Evolutionary conservation across 2,888 invertebrate genomes (phyloP).

Genomic region (Macrophya annulata): DNA sequence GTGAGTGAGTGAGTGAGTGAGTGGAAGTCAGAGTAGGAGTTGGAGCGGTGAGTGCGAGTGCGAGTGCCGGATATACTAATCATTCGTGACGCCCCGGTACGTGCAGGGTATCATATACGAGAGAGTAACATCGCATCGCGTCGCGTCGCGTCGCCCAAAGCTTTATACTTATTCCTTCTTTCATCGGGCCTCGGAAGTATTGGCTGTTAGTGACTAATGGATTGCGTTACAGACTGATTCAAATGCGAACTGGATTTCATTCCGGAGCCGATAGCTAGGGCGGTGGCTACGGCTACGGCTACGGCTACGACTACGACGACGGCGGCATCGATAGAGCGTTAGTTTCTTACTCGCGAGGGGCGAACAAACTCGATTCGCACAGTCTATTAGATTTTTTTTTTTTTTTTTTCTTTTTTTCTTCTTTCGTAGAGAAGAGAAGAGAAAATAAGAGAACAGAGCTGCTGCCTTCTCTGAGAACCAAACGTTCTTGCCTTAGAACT

Average conservation of each 20-base stretch:
- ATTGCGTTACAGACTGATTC: constrained; percentile 78
- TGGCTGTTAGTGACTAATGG: constrained; percentile 79
- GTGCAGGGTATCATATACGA: constrained; percentile 53
- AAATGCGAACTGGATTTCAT: constrained; percentile 79
- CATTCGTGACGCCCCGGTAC: constrained; percentile 68
- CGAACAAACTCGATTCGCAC: constrained; percentile 75
- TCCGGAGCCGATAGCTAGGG: constrained; percentile 67
- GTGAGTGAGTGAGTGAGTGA: constrained; percentile 53
- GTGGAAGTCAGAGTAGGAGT: neutral
- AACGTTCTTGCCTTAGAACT: constrained; percentile 32
- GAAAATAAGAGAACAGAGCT: neutral
- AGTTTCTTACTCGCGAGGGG: constrained; percentile 67
- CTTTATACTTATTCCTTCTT: constrained; percentile 57
- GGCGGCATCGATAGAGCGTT: constrained; percentile 67
- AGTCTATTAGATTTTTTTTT: constrained; percentile 78
- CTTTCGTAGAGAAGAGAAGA: no score
- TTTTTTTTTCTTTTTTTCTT: no score
- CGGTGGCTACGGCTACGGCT: constrained; percentile 60
- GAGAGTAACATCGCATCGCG: constrained; percentile 28
- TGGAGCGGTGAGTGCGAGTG: constrained; percentile 40
- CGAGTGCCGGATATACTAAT: constrained; percentile 68
- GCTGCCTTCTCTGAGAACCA: constrained; percentile 24
- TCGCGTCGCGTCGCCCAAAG: constrained; percentile 16
- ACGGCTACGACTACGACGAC: no score
- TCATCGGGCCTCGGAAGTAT: constrained; percentile 69